Evolutionary conservation across 2,888 invertebrate species (phyloP).

Genomic region (Campaea margaritaria): DNA sequence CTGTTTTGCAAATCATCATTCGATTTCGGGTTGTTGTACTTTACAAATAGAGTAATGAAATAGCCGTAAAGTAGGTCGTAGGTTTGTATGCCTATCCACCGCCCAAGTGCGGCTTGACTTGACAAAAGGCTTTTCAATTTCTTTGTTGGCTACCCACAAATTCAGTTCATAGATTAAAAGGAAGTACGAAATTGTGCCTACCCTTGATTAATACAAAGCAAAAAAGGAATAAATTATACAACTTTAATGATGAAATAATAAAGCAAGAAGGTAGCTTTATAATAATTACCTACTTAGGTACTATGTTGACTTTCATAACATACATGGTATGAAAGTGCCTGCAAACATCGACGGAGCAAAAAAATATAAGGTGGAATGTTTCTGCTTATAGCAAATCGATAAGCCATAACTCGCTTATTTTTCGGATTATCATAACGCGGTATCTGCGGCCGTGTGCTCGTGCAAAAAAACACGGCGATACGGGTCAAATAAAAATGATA

Average conservation of each 20-base stretch:
- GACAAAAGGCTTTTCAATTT: slow-evolving; percentile 27
- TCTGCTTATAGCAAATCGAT: slow-evolving; percentile 32
- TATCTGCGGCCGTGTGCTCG: slow-evolving; percentile 22
- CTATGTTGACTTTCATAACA: background rate
- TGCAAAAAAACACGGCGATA: slow-evolving; percentile 1
- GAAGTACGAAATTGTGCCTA: too few relatives aligned
- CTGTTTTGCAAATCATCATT: slow-evolving; percentile 58
- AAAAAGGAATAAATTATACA: too few relatives aligned
- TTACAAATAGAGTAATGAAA: slow-evolving; percentile 38
- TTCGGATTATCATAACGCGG: slow-evolving; percentile 62
- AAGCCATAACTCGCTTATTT: slow-evolving; percentile 45
- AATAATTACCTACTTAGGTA: too few relatives aligned
- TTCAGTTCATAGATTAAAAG: background rate
- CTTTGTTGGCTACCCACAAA: slow-evolving; percentile 18
- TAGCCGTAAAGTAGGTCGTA: slow-evolving; percentile 45
- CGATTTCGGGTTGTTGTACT: slow-evolving; percentile 44
- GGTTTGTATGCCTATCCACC: slow-evolving; percentile 22
- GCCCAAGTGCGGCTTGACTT: slow-evolving; percentile 16
- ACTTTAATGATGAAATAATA: too few relatives aligned
- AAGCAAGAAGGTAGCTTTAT: too few relatives aligned
- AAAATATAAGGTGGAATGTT: slow-evolving; percentile 40
- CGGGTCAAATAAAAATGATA: background rate
- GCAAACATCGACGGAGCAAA: slow-evolving; percentile 16
- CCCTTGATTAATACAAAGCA: too few relatives aligned
- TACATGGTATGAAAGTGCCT: slow-evolving; percentile 15